Evolutionary conservation across 2,888 invertebrate species (phyloP), one percentile per base, ranked within the genome.

Genomic region (Zele albiditarsus): DNA sequence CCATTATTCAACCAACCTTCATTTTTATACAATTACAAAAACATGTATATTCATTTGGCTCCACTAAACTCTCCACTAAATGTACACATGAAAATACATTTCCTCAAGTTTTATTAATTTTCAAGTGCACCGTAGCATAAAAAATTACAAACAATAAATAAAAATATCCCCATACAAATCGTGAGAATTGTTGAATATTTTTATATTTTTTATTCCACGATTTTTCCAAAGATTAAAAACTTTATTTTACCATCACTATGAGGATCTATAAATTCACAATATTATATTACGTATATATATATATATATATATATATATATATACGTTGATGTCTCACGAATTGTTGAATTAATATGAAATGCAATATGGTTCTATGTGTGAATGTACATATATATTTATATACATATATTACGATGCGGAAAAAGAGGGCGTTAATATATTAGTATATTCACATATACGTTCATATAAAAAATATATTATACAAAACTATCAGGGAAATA

Each of bases 361-460:
- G n/a, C 46, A 46, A 46, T 46, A n/a, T 46, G 4, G 38, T 38
- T 38, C 38, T 38, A 8, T 38, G 2, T 12, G 5, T 38, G 10
- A 12, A 20, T n/a, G 10, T 53, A 8, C 53, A 53, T 23, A 53
- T 3, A 53, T 20, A n/a, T 46, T 4, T 53, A 53, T 20, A 12
- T 42, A 12, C 12, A 12, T 4, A n/a, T n/a, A n/a, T n/a, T n/a
- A 53, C n/a, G 53, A 20, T 6, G 20, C 20, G 23, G 20, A 53
- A 53, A 53, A 53, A 20, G 53, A 53, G 53, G 53, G 53, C 53
- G 53, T 53, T 53, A 53, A 20, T 53, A 53, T 53, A n/a, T 53
- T 20, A 6, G n/a, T 53, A 53, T 20, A 20, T 20, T 6, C 4
- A 46, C 46, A 53, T 20, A 53, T 53, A 53, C 20, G 53, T 20